Evolutionary conservation across 2,113 vertebrate genomes (phyloP).

Genomic region (Ammodytes marinus): DNA sequence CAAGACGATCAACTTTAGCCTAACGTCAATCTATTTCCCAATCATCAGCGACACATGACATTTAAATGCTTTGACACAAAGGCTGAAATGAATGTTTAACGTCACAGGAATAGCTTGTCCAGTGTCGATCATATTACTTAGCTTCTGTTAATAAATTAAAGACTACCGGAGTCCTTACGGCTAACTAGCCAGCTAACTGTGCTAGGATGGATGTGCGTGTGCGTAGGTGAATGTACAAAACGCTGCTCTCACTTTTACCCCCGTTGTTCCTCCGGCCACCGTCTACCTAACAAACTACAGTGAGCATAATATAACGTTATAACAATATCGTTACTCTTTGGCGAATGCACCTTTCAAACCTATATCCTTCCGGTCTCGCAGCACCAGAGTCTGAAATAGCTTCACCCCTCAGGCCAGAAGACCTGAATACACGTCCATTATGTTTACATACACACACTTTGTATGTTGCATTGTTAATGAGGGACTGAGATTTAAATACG

Average conservation of each 20-base stretch:
- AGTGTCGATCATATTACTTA: background rate
- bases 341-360: background rate
- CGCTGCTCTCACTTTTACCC: background rate
- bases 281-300: background rate
- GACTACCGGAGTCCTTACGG: background rate
- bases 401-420: too few species aligned
- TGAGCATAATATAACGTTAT: background rate
- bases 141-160: background rate
- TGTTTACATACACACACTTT: too few species aligned
- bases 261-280: background rate
- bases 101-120: background rate
- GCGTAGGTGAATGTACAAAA: background rate
- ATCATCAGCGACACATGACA: background rate
- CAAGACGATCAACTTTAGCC: constrained; percentile 18
- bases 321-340: too few species aligned
- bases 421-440: too few species aligned
- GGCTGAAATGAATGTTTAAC: background rate
- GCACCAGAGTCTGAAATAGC: too few species aligned
- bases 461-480: too few species aligned
- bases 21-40: constrained; percentile 33
- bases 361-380: background rate
- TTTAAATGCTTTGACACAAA: background rate
- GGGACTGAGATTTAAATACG: too few species aligned
- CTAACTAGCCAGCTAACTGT: constrained; percentile 9
- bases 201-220: constrained; percentile 8